Base-by-base conservation (phyloP, 2,797 vertebrate species). In the Steatocranus sp. region DNA sequence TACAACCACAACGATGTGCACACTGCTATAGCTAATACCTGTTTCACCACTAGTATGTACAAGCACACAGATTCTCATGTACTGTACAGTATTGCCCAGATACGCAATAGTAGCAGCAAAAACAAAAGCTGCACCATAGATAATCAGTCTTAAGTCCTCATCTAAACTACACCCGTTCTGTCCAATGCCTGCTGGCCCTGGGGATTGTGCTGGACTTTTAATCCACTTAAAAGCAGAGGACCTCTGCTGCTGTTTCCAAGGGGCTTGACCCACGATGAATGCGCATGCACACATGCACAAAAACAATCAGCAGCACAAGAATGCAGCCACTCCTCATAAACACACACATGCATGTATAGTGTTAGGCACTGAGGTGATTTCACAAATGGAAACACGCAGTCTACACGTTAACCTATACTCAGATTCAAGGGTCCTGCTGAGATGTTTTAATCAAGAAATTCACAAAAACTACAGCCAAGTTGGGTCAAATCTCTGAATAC, bases 141-240 rank as follows among this genome's bases (percentile, higher is more conserved):
- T 96, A 92, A 96, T 94, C 94, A 94, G 93, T 91, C 92, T 94
- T 95, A 94, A 95, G 88, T 95, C 94, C 95, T 94, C 92, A 94
- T 95, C 93, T 95, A 95, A 96, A 95, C 94, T 93, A 91, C 92
- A 94, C 94, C 93, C 93, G 79, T 87, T 88, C 93, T 94, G 93
- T 92, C 94, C 93, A 92, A 89, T 91, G 90, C 93, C 93, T 88
- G 90, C 91, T 91, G 90, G 94, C 94, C 92, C 87, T 84, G 89
- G 94, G 92, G 93, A 96, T 94, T 94, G 93, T 89, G 92, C 92
- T 91, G 92, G 92, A 94, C 88, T 94, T 94, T 95, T 96, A 96
- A 95, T 96, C 94, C 93, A 96, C 94, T 96, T 96, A 95, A 94
- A 92, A 95, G 93, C 92, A 94, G 94, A 95, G 94, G 94, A 94